These are phyloP conservation scores for Conger conger DNA, from an alignment of 2,113 vertebrate genomes.

Conservation along the genomic window DNA sequence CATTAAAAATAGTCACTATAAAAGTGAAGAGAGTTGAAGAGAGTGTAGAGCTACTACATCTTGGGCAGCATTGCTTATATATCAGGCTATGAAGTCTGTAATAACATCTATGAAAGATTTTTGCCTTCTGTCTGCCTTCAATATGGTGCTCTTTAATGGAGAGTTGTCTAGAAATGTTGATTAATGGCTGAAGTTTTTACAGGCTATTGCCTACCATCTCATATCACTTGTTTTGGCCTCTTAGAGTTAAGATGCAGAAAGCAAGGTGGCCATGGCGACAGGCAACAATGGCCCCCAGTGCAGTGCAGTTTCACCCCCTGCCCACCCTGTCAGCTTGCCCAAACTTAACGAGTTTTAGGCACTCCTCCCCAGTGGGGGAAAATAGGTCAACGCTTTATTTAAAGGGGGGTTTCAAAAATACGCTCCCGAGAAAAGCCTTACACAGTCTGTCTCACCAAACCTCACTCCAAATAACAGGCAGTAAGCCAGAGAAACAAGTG, in stretches of 20 bases:
- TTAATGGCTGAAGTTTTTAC: not conserved
- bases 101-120: not conserved
- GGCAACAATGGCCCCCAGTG: slow-evolving; percentile 43
- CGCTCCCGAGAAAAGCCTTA: slow-evolving; percentile 34
- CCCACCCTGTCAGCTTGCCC: slow-evolving; percentile 13
- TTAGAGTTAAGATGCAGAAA: slow-evolving; percentile 14
- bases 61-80: not conserved
- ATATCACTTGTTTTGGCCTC: slow-evolving; percentile 20
- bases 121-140: not conserved
- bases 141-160: not conserved
- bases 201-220: not conserved
- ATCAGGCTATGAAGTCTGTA: not conserved
- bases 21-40: not conserved
- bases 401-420: slow-evolving; percentile 2
- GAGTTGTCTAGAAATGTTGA: not conserved
- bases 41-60: not conserved
- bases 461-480: not conserved
- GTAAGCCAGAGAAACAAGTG: not conserved
- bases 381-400: slow-evolving; percentile 31
- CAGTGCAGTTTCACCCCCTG: not conserved
- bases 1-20: not conserved
- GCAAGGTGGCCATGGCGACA: slow-evolving; percentile 40
- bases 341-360: slow-evolving; percentile 34
- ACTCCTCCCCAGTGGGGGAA: slow-evolving; percentile 14
- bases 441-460: not conserved